Evolutionary conservation across 2,113 vertebrate genomes (phyloP).

Genomic region (Numida meleagris): DNA sequence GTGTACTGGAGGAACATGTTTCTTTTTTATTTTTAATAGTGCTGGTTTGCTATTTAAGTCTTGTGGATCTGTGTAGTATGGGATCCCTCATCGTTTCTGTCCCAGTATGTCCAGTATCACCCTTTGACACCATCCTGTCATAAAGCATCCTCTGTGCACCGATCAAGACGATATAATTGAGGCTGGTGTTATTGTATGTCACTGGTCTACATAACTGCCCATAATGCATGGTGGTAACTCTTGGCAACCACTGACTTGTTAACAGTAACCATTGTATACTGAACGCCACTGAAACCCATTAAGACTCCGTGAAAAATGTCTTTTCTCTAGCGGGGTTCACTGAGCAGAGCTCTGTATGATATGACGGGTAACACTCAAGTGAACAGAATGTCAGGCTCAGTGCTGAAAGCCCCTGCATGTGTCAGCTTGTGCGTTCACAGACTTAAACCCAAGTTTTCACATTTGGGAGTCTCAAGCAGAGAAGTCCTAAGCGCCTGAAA

Average conservation of each 20-base stretch:
- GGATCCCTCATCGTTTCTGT: background rate
- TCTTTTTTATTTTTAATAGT: background rate
- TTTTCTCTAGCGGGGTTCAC: background rate
- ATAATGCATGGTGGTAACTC: constrained; percentile 59
- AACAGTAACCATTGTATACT: constrained; percentile 55
- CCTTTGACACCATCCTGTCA: constrained; percentile 53
- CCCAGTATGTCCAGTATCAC: background rate
- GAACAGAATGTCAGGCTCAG: background rate
- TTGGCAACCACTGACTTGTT: constrained; percentile 55
- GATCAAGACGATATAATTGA: constrained; percentile 51
- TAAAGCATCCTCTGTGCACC: constrained; percentile 61
- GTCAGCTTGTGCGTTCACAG: background rate
- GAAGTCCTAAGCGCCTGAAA: background rate
- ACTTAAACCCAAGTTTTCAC: background rate
- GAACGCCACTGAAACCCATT: background rate
- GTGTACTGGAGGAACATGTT: background rate
- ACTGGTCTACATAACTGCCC: constrained; percentile 60
- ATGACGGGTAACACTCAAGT: background rate
- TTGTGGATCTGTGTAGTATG: background rate
- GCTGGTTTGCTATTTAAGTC: background rate
- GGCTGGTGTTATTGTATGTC: constrained; percentile 46
- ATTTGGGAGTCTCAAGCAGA: background rate
- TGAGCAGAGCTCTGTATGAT: background rate
- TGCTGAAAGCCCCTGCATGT: background rate
- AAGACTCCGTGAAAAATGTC: constrained; percentile 13